Evolutionary conservation across 1,140 invertebrate genomes (phyloP).

Genomic region (Drosophila ambigua): DNA sequence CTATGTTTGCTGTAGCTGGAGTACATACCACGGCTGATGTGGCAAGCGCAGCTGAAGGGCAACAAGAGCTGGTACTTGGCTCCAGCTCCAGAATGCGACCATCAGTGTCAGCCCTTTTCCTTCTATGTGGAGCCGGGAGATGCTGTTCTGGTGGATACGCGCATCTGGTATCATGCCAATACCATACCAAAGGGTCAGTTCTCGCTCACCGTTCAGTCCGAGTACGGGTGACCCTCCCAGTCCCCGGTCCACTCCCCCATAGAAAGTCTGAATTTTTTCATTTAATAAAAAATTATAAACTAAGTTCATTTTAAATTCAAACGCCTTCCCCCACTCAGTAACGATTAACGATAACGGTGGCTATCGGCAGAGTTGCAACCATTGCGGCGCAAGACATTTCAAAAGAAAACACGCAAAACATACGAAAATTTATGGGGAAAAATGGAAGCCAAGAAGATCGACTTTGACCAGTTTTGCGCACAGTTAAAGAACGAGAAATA

Average conservation of each 20-base stretch:
- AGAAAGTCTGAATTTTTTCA: neutral
- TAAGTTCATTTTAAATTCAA: no score
- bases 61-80: constrained; percentile 93
- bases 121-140: constrained; percentile 94
- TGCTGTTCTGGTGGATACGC: constrained; percentile 94
- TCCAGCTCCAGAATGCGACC: constrained; percentile 95
- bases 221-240: constrained; percentile 89
- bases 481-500: constrained; percentile 40
- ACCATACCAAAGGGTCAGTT: constrained; percentile 92
- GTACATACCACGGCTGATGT: constrained; percentile 95
- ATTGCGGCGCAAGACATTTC: constrained; percentile 8
- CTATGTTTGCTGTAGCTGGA: constrained; percentile 88
- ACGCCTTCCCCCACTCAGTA: neutral
- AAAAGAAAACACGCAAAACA: constrained; percentile 13
- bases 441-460: constrained; percentile 34
- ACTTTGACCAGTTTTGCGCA: constrained; percentile 52
- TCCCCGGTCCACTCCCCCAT: neutral
- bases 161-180: constrained; percentile 97
- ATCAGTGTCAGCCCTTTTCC: constrained; percentile 89
- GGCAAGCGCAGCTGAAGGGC: constrained; percentile 96
- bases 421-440: constrained; percentile 4
- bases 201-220: constrained; percentile 95
- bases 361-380: no score
- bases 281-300: constrained; percentile 1
- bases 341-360: neutral